A percentile compares a stretch with the other conserved stretches of the same genome.
phyloP scores from a whole-genome alignment of 1,140 invertebrate genomes.

The Phortica variegata region DNA sequence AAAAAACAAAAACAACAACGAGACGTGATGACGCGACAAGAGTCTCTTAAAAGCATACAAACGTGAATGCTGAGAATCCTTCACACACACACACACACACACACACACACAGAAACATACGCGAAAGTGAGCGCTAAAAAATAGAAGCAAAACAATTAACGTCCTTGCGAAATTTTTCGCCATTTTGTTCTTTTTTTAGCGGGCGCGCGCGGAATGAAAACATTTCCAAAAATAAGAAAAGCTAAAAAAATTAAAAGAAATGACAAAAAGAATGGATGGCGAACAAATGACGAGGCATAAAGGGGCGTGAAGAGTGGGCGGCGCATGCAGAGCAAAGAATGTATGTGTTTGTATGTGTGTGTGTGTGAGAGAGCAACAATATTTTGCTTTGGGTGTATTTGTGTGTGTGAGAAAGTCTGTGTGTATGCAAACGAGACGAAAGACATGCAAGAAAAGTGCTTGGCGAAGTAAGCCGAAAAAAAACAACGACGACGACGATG shows the following conservation, averaged over 20 bases:
- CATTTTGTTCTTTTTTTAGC: constrained; percentile 26
- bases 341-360: no score
- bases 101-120: constrained; percentile 20
- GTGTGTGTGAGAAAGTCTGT: no score
- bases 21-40: not conserved
- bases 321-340: constrained; percentile 20
- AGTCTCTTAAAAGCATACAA: constrained; percentile 5
- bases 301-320: constrained; percentile 1
- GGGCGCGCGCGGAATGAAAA: constrained; percentile 26
- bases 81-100: constrained; percentile 10
- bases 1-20: constrained; percentile 2
- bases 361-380: no score
- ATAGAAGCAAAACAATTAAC: constrained; percentile 56
- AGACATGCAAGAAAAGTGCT: constrained; percentile 3
- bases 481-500: constrained; percentile 12
- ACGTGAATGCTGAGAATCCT: no score
- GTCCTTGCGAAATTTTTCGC: constrained; percentile 50
- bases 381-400: no score
- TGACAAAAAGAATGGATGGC: constrained; percentile 35
- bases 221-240: constrained; percentile 7
- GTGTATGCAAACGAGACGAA: constrained; percentile 17
- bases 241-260: constrained; percentile 41
- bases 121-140: constrained; percentile 33
- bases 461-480: constrained; percentile 7
- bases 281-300: constrained; percentile 37